Percentiles rank a stretch among this genome's conserved stretches.
These are phyloP conservation scores for Globia sparganii DNA, from an alignment of 2,888 invertebrate species.

Conservation along the genomic window DNA sequence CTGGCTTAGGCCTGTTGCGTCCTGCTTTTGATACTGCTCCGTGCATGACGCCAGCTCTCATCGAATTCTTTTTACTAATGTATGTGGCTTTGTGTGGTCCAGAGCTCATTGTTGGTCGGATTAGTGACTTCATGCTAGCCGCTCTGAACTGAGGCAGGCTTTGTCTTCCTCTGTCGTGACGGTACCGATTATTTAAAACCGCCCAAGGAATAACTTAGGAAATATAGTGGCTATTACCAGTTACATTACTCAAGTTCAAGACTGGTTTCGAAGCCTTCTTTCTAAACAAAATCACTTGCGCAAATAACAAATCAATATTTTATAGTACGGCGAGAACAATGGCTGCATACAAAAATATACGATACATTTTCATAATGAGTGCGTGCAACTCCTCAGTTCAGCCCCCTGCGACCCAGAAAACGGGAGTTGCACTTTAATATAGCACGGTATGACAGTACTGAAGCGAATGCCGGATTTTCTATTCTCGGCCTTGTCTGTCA, in stretches of 20 bases:
- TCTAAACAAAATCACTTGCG: not conserved
- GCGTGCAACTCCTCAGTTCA: conserved; percentile 60
- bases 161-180: not conserved
- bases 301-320: conserved; percentile 31
- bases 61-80: conserved; percentile 68
- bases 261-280: no score
- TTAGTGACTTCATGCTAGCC: conserved; percentile 23
- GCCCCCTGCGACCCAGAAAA: conserved; percentile 65
- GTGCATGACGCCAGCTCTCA: conserved; percentile 49
- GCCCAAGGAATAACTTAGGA: not conserved
- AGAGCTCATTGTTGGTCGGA: conserved; percentile 29
- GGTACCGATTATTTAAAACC: conserved; percentile 5
- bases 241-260: not conserved
- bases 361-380: conserved; percentile 63
- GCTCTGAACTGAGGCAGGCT: not conserved
- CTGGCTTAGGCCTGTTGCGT: conserved; percentile 85
- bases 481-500: conserved; percentile 63
- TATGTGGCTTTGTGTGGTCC: conserved; percentile 44
- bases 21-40: conserved; percentile 80
- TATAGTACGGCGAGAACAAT: conserved; percentile 14
- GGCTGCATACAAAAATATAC: conserved; percentile 31
- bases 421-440: conserved; percentile 67
- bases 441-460: conserved; percentile 55
- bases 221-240: not conserved
- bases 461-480: conserved; percentile 65